Conservation (phyloP, 2,888 invertebrate genomes). For the Callimorpha dominula region DNA sequence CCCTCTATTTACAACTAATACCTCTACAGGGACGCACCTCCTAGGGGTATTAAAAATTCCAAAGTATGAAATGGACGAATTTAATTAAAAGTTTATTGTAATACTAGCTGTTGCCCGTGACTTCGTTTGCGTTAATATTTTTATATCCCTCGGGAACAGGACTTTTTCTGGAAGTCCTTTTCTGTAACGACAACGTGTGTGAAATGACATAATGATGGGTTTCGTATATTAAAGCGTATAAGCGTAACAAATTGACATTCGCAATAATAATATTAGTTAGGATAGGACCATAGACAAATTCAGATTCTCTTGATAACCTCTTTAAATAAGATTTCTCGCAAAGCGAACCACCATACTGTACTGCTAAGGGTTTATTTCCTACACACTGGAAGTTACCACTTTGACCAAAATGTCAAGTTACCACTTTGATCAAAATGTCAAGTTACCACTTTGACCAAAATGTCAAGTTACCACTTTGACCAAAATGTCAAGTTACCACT, state of each 20-base stretch:
- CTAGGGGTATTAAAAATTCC: background rate
- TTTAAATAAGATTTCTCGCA: background rate
- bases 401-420: no score
- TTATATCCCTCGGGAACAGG: background rate
- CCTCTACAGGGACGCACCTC: background rate
- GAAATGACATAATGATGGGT: background rate
- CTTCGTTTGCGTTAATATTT: background rate
- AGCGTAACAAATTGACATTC: background rate
- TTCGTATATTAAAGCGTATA: background rate
- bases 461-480: no score
- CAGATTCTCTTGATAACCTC: background rate
- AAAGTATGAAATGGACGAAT: background rate
- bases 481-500: no score
- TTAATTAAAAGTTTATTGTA: background rate
- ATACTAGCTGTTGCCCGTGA: background rate
- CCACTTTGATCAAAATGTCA: no score
- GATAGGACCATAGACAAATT: background rate
- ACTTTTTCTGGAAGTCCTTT: background rate
- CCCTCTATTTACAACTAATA: background rate
- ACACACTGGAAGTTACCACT: background rate
- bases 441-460: no score
- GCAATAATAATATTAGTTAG: background rate
- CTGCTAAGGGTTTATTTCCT: background rate
- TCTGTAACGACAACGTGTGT: background rate
- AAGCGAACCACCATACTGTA: no score